Base-by-base conservation (phyloP, 2,113 vertebrate genomes). In the Polypterus bichir region DNA sequence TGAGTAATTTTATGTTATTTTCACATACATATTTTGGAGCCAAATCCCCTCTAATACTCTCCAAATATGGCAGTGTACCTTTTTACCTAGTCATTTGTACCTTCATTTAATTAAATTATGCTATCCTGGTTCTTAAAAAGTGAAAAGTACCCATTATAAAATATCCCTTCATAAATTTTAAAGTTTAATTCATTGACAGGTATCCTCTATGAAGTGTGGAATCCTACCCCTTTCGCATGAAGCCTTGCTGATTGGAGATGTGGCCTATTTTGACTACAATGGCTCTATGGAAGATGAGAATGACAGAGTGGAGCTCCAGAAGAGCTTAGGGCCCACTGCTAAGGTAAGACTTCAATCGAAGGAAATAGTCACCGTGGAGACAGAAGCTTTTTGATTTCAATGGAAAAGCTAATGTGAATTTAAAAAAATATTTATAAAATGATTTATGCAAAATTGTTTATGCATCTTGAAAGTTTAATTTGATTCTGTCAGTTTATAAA, bases 121-220 rank as follows among this genome's bases (percentile, higher is more conserved):
- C 10, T 7, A 8, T 7, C 2, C 51, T 53, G 51, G 6, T 6
- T 53, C 51, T 53, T 6, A 7, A 6, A 7, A 6, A 7, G 51
- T 53, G 51, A 2, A 10, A 8, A 10, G 7, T 7, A 53, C 51
- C 10, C 51, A 8, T 10, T 53, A 10, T 53, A 10, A 8, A 27
- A 27, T 27, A 27, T 27, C 27, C 27, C 27, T 27, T 27, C 27
- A 27, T 27, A 27, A 27, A 27, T 27, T 27, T 27, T 27, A 27
- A 27, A 27, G 27, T 10, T 53, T 10, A 10, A 10, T 53, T 10
- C 27, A 27, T 4, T 9, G 62, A 0, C 66, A 97, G 94, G 92
- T 98, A 52, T 98, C 94, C 0, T 88, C 92, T 49, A 97, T 97
- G 93, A 97, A 93, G 73, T 89, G 88, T 0, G 95, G 95, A 55